Percentiles rank a stretch among this genome's conserved stretches.
These are phyloP conservation scores for Oligia fasciuncula DNA, from an alignment of 2,888 invertebrate genomes.

Conservation along the genomic window DNA sequence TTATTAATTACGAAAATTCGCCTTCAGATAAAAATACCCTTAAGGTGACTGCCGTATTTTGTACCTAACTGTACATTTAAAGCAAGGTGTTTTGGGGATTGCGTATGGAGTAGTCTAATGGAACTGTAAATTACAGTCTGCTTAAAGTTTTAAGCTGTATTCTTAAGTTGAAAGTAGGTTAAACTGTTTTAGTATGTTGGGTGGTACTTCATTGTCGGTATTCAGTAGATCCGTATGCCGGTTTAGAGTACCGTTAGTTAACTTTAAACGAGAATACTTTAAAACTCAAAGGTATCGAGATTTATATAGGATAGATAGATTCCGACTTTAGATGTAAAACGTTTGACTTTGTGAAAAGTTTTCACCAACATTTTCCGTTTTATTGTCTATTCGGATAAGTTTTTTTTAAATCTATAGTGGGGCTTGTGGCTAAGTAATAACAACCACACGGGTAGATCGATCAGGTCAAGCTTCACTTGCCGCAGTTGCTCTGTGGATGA, in stretches of 20 bases:
- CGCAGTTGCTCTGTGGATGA: not conserved
- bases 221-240: not conserved
- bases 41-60: too few relatives aligned
- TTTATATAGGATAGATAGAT: not conserved
- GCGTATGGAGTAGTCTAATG: conserved; percentile 13
- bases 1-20: not conserved
- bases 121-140: conserved; percentile 31
- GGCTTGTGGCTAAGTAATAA: not conserved
- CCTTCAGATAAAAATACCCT: not conserved
- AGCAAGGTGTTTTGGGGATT: conserved; percentile 6
- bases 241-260: not conserved
- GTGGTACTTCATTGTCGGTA: not conserved
- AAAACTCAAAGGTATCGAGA: not conserved
- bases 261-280: not conserved
- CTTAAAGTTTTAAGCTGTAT: conserved; percentile 33
- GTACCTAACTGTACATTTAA: not conserved
- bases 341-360: too few relatives aligned
- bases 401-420: not conserved
- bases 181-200: conserved; percentile 25
- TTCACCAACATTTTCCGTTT: not conserved
- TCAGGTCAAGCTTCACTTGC: not conserved
- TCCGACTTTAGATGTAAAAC: not conserved
- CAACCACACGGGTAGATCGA: not conserved
- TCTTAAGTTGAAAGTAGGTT: conserved; percentile 25
- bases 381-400: not conserved